phyloP scores from a whole-genome alignment of 2,113 vertebrate genomes.

The Nycticebus coucang region DNA sequence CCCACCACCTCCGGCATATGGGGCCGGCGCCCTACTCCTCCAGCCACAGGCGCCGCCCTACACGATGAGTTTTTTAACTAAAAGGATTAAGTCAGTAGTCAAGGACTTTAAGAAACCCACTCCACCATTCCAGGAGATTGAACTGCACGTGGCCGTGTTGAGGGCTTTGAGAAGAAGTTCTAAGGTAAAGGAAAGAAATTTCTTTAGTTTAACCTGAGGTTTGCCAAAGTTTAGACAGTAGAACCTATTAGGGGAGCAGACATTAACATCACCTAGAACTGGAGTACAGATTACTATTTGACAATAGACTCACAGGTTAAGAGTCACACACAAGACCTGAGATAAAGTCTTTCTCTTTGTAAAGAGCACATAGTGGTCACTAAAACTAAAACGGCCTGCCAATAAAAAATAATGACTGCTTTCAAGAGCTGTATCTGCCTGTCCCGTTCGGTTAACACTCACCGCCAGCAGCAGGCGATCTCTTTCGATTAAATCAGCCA shows the following conservation, averaged over 20 bases:
- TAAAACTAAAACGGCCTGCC: not conserved
- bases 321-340: not conserved
- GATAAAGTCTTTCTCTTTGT: not conserved
- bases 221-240: not conserved
- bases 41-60: too few relatives aligned
- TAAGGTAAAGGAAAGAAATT: not conserved
- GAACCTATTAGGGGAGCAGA: not conserved
- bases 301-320: not conserved
- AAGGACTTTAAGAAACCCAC: not conserved
- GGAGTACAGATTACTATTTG: not conserved
- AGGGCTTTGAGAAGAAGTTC: not conserved
- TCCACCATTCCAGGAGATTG: not conserved
- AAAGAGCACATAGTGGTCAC: not conserved
- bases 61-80: not conserved
- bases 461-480: conserved; percentile 89
- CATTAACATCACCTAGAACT: not conserved
- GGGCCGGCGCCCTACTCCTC: too few relatives aligned
- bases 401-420: not conserved
- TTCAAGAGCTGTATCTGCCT: not conserved
- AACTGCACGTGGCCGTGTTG: not conserved
- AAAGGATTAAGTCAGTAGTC: not conserved
- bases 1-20: too few relatives aligned
- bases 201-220: not conserved
- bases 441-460: conserved; percentile 76
- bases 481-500: conserved; percentile 92